Conservation (phyloP, 2,888 invertebrate species). For the Cyclophora albipunctata region DNA sequence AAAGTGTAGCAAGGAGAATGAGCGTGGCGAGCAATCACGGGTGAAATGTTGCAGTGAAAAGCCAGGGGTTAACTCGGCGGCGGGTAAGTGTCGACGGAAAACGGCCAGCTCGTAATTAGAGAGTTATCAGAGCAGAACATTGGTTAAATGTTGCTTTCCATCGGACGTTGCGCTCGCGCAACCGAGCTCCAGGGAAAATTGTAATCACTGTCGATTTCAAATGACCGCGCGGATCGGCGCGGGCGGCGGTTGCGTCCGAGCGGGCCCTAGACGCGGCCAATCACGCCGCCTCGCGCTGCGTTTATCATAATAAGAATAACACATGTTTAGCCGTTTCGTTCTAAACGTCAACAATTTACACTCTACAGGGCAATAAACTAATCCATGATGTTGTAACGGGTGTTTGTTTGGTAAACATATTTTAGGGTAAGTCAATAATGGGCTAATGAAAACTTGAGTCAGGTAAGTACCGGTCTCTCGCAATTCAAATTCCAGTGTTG, state of each 20-base stretch:
- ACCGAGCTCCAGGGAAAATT: conserved; percentile 69
- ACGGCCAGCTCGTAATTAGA: conserved; percentile 67
- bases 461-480: conserved; percentile 32
- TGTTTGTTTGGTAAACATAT: conserved; percentile 48
- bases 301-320: conserved; percentile 35
- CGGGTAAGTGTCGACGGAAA: conserved; percentile 66
- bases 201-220: conserved; percentile 75
- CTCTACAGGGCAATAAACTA: conserved; percentile 37
- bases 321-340: conserved; percentile 30
- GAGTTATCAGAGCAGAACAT: conserved; percentile 74
- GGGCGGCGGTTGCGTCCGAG: conserved; percentile 45
- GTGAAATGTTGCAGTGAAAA: conserved; percentile 63
- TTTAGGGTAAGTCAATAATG: conserved; percentile 37
- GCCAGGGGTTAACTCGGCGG: conserved; percentile 62
- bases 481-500: conserved; percentile 35
- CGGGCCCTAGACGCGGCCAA: conserved; percentile 35
- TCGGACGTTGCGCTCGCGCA: conserved; percentile 71
- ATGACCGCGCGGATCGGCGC: conserved; percentile 39
- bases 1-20: conserved; percentile 62
- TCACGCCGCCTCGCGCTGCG: conserved; percentile 20
- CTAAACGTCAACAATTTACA: conserved; percentile 39
- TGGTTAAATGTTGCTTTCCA: conserved; percentile 74
- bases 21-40: conserved; percentile 46
- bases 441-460: conserved; percentile 37
- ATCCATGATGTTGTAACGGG: conserved; percentile 32